Conservation (phyloP, 2,113 vertebrate genomes). For the Podocnemis expansa region DNA sequence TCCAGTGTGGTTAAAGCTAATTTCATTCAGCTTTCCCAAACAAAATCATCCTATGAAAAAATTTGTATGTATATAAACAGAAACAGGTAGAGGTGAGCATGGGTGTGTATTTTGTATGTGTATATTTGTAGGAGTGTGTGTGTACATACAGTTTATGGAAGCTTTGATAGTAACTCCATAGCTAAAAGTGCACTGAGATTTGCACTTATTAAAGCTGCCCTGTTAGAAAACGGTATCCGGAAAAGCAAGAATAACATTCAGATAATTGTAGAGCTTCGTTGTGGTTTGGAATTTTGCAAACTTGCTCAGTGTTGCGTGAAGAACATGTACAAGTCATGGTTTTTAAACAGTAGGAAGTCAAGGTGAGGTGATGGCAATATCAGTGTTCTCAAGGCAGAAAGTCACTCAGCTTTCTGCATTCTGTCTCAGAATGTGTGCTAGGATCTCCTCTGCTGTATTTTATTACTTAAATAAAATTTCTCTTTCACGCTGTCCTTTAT, state of each 20-base stretch:
- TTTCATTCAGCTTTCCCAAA: constrained; percentile 42
- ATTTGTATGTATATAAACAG: neutral
- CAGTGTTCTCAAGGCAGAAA: neutral
- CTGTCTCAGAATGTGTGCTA: constrained; percentile 9
- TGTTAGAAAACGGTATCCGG: neutral
- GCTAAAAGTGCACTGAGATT: neutral
- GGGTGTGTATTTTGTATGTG: accelerated
- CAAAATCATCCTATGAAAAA: neutral
- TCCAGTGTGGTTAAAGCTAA: constrained; percentile 65
- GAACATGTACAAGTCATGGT: neutral
- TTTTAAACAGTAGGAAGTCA: neutral
- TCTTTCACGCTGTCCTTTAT: neutral
- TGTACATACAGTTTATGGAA: constrained; percentile 40
- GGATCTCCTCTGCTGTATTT: neutral
- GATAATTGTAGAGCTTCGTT: neutral
- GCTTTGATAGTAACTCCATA: neutral
- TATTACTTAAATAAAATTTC: neutral
- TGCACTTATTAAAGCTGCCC: accelerated
- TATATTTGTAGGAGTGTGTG: neutral
- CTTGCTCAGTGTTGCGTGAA: neutral
- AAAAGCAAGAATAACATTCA: neutral
- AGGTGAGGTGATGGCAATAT: neutral
- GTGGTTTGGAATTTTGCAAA: accelerated
- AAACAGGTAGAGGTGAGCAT: neutral
- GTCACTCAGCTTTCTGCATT: constrained; percentile 48